Evolutionary conservation across 1,140 invertebrate species (phyloP), one percentile per base, ranked within the genome.

Genomic region (Aphidius gifuensis): DNA sequence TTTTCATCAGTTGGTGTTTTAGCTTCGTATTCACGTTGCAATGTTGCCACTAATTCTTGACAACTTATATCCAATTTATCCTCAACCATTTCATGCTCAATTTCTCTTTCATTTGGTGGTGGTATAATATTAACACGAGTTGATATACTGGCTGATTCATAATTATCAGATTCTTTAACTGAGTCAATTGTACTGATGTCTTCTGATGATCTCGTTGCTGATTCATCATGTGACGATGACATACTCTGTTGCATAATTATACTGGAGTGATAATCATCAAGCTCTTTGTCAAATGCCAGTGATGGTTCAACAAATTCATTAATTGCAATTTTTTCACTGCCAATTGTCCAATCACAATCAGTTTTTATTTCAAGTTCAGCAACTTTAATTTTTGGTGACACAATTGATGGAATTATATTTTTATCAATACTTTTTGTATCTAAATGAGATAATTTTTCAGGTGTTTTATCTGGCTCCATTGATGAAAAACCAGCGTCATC

Each of bases 261-360:
- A 9, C 53, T 67, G 9, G 71, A 72, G 32, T 80, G 71, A 23
- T 80, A 79, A 42, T 75, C 79, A 3, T 81, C 79, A 5, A 81
- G 66, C 60, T 81, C 80, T 48, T 77, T 79, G 59, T 80, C 68
- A 43, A 81, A 81, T 0, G 65, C 76, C 51, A 80, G 70, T 0
- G 71, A 80, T 3, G 79, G 80, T 11, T 81, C 68, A 0, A 81
- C 5, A 2, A 67, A 69, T 59, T 81, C 80, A 0, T 72, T 66
- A 60, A 81, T 75, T 46, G 78, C 79, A 16, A 81, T 80, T 64
- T 81, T 81, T 46, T 81, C 77, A 32, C 80, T 77, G 0, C 80
- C 80, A 21, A 81, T 80, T 74, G 79, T 77, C 80, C 80, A 81
- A 16, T 77, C 66, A 32, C 23, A 32, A 3, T 75, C 71, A 0